Conservation (phyloP, 2,113 vertebrate species). For the Misgurnus mizolepis region DNA sequence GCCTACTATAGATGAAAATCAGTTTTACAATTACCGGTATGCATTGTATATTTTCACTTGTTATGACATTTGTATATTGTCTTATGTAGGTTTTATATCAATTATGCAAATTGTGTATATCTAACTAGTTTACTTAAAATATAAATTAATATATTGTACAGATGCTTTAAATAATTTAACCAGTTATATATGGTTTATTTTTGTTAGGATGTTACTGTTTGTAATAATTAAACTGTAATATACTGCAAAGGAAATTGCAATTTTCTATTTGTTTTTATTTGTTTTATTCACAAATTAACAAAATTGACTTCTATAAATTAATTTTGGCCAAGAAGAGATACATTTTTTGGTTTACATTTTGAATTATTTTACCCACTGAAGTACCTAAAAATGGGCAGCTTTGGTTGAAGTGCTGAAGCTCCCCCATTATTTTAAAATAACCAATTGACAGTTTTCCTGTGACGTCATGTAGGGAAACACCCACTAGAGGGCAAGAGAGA, state of each 20-base stretch:
- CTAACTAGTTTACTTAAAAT: not conserved
- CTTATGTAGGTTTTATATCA: conserved; percentile 3
- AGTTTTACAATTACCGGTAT: not conserved
- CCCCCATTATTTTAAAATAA: too few species aligned
- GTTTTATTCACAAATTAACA: not conserved
- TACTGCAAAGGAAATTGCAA: not conserved
- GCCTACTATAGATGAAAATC: too few species aligned
- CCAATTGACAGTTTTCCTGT: too few species aligned
- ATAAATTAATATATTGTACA: not conserved
- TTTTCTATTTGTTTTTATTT: not conserved
- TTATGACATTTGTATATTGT: not conserved
- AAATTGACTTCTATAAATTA: too few species aligned
- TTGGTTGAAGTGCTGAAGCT: too few species aligned
- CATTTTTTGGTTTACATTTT: too few species aligned
- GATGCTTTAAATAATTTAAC: not conserved
- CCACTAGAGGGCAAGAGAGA: too few species aligned
- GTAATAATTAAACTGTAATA: not conserved
- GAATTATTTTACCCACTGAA: too few species aligned
- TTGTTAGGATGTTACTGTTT: not conserved
- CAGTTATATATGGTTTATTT: not conserved
- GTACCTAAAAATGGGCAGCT: too few species aligned
- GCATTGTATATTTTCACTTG: not conserved
- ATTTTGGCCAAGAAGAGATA: too few species aligned
- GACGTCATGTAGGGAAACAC: too few species aligned
- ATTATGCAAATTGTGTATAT: conserved; percentile 13